A percentile compares a stretch with the other conserved stretches of the same genome.
These are phyloP conservation scores for Nannobrachium achirus DNA, from an alignment of 2,113 vertebrate species.

Conservation along the genomic window DNA sequence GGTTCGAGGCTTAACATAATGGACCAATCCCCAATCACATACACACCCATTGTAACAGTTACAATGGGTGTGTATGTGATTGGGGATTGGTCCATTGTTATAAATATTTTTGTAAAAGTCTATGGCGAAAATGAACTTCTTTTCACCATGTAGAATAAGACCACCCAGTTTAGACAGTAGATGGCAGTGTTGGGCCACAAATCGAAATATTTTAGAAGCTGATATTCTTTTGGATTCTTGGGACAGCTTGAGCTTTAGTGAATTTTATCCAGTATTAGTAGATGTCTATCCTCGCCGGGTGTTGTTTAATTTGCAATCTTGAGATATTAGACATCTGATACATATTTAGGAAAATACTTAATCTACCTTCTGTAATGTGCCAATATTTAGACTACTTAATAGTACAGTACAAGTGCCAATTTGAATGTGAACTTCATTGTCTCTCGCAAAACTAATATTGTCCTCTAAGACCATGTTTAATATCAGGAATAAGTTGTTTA, in stretches of 20 bases:
- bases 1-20: no score
- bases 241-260: constrained; percentile 31
- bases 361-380: constrained; percentile 5
- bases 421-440: background rate
- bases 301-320: constrained; percentile 42
- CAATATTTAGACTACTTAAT: constrained; percentile 21
- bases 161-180: constrained; percentile 27
- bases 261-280: constrained; percentile 43
- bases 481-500: background rate
- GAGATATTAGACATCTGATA: constrained; percentile 31
- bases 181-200: constrained; percentile 61
- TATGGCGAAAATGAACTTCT: no score
- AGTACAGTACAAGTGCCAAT: background rate
- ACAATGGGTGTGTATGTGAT: no score
- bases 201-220: background rate
- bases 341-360: constrained; percentile 33
- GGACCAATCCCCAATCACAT: no score
- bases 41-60: no score
- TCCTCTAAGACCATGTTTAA: background rate
- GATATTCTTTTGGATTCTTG: constrained; percentile 1
- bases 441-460: background rate
- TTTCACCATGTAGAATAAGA: no score
- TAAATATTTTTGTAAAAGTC: no score
- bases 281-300: constrained; percentile 48
- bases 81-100: no score